Evolutionary conservation across 1,140 invertebrate species (phyloP).

Genomic region (Elysia chlorotica): DNA sequence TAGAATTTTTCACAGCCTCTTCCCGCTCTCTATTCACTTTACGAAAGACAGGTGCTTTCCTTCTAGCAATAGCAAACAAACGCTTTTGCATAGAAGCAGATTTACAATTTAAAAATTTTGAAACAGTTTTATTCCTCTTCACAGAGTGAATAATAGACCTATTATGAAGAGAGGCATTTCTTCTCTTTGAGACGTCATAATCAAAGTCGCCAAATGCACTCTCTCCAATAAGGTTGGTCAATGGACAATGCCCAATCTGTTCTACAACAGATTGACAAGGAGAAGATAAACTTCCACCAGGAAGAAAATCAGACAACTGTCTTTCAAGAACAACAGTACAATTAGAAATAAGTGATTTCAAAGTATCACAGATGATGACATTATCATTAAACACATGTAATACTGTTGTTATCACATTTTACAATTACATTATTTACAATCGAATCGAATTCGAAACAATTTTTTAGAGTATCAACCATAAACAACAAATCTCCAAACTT

Average conservation of each 20-base stretch:
- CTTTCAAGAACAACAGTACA: neutral
- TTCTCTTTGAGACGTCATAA: slow-evolving; percentile 1
- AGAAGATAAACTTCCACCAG: neutral
- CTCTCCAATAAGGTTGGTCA: slow-evolving; percentile 15
- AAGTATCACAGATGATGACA: neutral
- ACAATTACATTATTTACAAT: no score
- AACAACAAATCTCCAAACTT: neutral
- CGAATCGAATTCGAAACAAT: no score
- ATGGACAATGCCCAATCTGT: neutral
- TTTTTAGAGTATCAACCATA: neutral
- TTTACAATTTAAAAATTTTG: neutral
- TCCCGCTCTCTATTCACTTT: neutral
- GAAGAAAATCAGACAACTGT: neutral
- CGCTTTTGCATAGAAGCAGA: neutral
- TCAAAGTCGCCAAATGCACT: slow-evolving; percentile 7
- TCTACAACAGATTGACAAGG: neutral
- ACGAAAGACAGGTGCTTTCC: neutral
- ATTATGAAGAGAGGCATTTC: slow-evolving; percentile 5
- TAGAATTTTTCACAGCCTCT: neutral
- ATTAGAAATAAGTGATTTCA: neutral
- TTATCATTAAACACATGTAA: no score
- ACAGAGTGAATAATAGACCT: neutral
- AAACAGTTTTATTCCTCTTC: neutral
- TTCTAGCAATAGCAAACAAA: neutral
- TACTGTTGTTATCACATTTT: no score